Evolutionary conservation across 2,888 invertebrate species (phyloP), one percentile per base, ranked within the genome.

Genomic region (Thalpophila matura): DNA sequence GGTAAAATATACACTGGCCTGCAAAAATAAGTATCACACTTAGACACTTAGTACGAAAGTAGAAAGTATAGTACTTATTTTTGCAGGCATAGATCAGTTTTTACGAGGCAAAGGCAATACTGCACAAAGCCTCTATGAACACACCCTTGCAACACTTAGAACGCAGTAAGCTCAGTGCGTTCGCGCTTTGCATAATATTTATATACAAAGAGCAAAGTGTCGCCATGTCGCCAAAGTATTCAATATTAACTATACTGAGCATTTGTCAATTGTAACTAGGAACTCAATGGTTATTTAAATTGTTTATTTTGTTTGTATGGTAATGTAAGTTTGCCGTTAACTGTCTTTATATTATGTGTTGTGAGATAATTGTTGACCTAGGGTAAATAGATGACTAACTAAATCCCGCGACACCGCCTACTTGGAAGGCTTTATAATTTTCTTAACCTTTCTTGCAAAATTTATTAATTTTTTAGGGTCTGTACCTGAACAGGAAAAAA

Each of bases 211-310:
- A 42, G 24, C 42, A 40, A 29, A 65, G 38, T 72, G 60, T 60
- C 33, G 60, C 72, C 66, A 72, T 72, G 60, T 60, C 33, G 60
- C 72, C 66, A 72, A 16, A 55, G 50, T 51, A 26, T 29, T 50
- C 49, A 60, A 46, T 43, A 66, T 27, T 40, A 37, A 59, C 65
- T 56, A 3, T 71, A 50, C 65, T 20, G 53, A 10, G 27, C 33
- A 63, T 50, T 57, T 64, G 64, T 69, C 53, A 64, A 27, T 33
- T 20, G 9, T 51, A 29, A 55, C 43, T 54, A 49, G 40, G 35
- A 9, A 72, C 60, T 69, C 40, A 29, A 66, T 64, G 27, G 27
- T 33, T 60, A 37, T 24, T 60, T 51, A 47, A 60, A 60, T 60
- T 72, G 50, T 72, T 70, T 54, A 46, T 66, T 71, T 72, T 50